Base-by-base conservation (phyloP, 2,113 vertebrate species). In the Neoarius graeffei region DNA sequence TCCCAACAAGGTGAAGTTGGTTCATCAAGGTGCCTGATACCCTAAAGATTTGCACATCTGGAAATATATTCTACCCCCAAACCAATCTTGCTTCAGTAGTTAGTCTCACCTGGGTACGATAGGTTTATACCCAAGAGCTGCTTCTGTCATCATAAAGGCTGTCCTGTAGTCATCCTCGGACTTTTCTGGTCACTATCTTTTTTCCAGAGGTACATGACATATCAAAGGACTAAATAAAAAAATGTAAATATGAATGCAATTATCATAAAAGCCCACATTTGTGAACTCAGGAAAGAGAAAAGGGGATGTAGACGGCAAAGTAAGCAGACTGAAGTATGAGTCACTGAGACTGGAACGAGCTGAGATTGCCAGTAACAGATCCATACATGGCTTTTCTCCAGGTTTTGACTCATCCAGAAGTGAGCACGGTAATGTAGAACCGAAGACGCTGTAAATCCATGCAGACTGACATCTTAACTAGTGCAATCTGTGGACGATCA, bases 311-410 rank as follows among this genome's bases (percentile, higher is more conserved):
- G 80, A 81, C 9, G 56, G 79, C n/a, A 20, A 81, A 59, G 0
- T n/a, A 59, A 81, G 17, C 79, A 35, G 79, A 81, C 25, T 35
- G 20, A 57, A 56, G 67, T 56, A 57, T 85, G 83, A 85, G 50
- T 85, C 83, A 85, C n/a, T 59, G 67, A 57, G 83, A 59, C 66
- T 25, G 83, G 83, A 85, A 85, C 23, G 50, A 85, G 64, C 52
- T 15, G 50, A 85, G 25, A 57, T 23, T 73, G 66, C 83, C 66
- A 23, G 83, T 30, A 85, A 85, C 66, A 35, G 83, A 85, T 56
- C 66, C 66, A 73, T 71, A 71, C 52, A 27, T 54, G 66, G 50
- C 67, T 54, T 27, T 35, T 11, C 52, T 85, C 66, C 83, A 85
- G n/a, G 48, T 19, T 67, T 25, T 54, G 20, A 84, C 25, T 54